These are phyloP conservation scores for Chloroclystis v-ata DNA, from an alignment of 2,888 invertebrate species.

Conservation along the genomic window DNA sequence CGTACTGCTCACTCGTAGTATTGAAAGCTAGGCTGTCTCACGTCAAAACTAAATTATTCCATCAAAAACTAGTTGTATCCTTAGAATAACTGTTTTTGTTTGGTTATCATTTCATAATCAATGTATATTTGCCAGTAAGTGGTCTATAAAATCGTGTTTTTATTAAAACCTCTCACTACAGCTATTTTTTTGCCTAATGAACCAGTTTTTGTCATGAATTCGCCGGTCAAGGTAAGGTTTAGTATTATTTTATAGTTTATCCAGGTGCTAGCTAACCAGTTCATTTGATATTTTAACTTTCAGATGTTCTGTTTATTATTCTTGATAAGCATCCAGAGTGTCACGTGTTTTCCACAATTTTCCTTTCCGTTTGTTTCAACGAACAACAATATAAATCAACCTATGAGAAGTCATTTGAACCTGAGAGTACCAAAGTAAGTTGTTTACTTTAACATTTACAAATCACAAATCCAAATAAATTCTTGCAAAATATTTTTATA, in stretches of 20 bases:
- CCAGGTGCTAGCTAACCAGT: no score
- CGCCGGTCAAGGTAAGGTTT: constrained; percentile 10
- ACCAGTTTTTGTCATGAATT: constrained; percentile 11
- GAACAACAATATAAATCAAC: constrained; percentile 8
- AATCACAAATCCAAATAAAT: no score
- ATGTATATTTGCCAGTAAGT: not conserved
- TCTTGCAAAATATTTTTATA: no score
- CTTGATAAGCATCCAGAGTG: not conserved
- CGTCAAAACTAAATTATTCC: constrained; percentile 12
- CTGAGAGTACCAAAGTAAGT: constrained; percentile 14
- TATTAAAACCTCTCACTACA: not conserved
- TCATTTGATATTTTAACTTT: not conserved
- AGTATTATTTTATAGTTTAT: not conserved
- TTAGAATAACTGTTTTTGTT: not conserved
- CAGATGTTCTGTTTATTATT: constrained; percentile 8
- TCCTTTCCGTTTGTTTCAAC: constrained; percentile 12
- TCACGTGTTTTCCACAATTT: constrained; percentile 12
- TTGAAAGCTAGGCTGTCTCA: constrained; percentile 17
- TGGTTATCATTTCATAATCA: not conserved
- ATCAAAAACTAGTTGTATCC: not conserved
- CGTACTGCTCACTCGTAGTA: constrained; percentile 15
- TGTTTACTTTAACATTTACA: no score
- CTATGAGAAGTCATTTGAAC: not conserved
- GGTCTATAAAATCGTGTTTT: not conserved
- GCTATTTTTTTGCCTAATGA: not conserved